These are phyloP conservation scores for Leptocoma aspasia DNA, from an alignment of 2,113 vertebrate species.

Conservation along the genomic window DNA sequence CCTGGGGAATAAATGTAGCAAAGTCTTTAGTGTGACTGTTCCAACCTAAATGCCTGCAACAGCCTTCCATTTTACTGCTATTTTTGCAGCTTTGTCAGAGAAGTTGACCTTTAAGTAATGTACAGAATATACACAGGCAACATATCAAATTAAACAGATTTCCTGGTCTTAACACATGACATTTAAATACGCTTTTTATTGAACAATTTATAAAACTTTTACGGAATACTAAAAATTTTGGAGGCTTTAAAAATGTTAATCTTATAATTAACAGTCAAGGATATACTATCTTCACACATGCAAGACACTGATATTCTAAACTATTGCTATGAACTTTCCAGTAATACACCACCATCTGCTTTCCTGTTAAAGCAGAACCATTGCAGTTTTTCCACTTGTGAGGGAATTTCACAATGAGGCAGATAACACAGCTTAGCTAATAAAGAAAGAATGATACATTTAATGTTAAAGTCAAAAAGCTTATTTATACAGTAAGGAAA, in stretches of 20 bases:
- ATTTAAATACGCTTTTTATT: conserved; percentile 63
- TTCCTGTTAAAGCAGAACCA: conserved; percentile 21
- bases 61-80: conserved; percentile 16
- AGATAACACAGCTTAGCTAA: not conserved
- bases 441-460: not conserved
- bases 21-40: not conserved
- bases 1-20: not conserved
- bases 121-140: conserved; percentile 36
- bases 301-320: conserved; percentile 60
- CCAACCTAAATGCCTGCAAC: not conserved
- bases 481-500: not conserved
- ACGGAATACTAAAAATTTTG: conserved; percentile 54
- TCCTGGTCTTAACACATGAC: conserved; percentile 48
- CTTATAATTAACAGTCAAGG: conserved; percentile 70
- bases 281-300: not conserved
- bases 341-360: conserved; percentile 68
- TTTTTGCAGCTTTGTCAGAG: conserved; percentile 44
- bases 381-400: not conserved
- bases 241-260: conserved; percentile 72
- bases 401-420: not conserved
- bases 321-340: conserved; percentile 67
- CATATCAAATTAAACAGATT: conserved; percentile 50
- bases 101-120: conserved; percentile 59
- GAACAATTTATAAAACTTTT: conserved; percentile 64
- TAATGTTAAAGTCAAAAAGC: not conserved